Conservation (phyloP, 2,113 vertebrate genomes). For the Ameiurus melas region DNA sequence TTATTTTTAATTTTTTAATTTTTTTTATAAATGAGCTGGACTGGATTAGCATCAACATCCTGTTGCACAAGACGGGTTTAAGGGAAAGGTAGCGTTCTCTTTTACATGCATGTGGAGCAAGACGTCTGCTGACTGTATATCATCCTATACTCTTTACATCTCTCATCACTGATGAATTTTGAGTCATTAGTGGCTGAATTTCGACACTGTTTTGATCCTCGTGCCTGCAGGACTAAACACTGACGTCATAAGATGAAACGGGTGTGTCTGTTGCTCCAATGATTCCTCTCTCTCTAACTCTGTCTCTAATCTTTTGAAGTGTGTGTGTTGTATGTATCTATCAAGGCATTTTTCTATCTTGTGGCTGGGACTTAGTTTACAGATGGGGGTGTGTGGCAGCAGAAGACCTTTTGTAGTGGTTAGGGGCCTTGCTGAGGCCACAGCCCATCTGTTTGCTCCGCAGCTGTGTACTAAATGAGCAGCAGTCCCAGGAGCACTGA, state of each 20-base stretch:
- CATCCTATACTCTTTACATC: background rate
- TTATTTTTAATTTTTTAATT: too few species aligned
- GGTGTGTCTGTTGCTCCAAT: conserved; percentile 8
- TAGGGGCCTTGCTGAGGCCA: conserved; percentile 32
- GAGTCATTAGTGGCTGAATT: conserved; percentile 26
- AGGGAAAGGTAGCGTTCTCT: background rate
- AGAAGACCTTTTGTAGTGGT: conserved; percentile 51
- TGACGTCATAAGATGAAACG: conserved; percentile 24
- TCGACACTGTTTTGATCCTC: background rate
- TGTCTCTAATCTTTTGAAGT: conserved; percentile 39
- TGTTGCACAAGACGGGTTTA: background rate
- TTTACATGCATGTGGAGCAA: background rate
- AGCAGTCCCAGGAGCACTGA: conserved; percentile 8
- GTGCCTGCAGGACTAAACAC: conserved; percentile 7
- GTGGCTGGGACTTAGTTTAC: conserved; percentile 37
- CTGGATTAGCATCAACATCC: background rate
- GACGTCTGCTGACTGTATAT: conserved; percentile 28
- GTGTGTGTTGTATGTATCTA: conserved; percentile 18
- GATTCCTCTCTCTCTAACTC: background rate
- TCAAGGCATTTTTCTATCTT: conserved; percentile 41
- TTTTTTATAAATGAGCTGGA: background rate
- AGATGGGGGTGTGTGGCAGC: conserved; percentile 23
- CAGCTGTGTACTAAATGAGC: conserved; percentile 45
- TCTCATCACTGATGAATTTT: conserved; percentile 26
- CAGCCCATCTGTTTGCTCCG: conserved; percentile 39